Percentiles rank a stretch among this genome's conserved stretches.
phyloP scores from a whole-genome alignment of 2,888 invertebrate genomes.

The Diabrotica balteata region DNA sequence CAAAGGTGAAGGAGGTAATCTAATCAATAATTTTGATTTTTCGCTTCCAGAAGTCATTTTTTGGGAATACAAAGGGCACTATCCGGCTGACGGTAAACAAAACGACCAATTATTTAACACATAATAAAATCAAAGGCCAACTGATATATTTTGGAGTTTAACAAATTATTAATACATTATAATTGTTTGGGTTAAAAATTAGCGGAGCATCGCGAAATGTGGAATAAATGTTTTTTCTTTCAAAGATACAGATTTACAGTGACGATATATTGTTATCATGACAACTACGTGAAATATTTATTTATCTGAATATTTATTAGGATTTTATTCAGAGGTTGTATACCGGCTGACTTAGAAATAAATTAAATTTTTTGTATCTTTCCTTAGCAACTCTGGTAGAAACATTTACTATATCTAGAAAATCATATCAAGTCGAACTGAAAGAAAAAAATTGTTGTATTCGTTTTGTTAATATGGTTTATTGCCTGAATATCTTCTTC shows the following conservation, averaged over 20 bases:
- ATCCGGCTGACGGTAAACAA: conserved; percentile 2
- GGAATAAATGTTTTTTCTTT: conserved; percentile 16
- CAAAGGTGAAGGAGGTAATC: conserved; percentile 24
- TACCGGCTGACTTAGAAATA: too few relatives aligned
- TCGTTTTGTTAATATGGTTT: too few relatives aligned
- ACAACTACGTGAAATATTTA: conserved; percentile 28
- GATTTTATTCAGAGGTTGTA: background rate
- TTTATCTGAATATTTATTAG: conserved; percentile 28
- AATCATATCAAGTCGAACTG: too few relatives aligned
- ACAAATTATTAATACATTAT: conserved; percentile 37
- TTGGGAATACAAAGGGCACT: conserved; percentile 7
- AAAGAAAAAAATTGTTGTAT: too few relatives aligned
- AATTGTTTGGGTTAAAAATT: conserved; percentile 36
- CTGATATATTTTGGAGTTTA: conserved; percentile 19
- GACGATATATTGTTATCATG: conserved; percentile 43
- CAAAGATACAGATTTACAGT: conserved; percentile 30
- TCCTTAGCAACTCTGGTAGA: too few relatives aligned
- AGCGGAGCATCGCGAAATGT: conserved; percentile 27
- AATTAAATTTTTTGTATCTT: too few relatives aligned
- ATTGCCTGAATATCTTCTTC: too few relatives aligned
- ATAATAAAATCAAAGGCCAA: conserved; percentile 10
- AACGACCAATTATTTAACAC: conserved; percentile 26
- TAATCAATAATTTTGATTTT: conserved; percentile 33
- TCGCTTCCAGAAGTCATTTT: conserved; percentile 26
- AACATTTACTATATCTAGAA: too few relatives aligned